Base-by-base conservation (phyloP, 2,888 invertebrate species). In the Chironomus riparius region DNA sequence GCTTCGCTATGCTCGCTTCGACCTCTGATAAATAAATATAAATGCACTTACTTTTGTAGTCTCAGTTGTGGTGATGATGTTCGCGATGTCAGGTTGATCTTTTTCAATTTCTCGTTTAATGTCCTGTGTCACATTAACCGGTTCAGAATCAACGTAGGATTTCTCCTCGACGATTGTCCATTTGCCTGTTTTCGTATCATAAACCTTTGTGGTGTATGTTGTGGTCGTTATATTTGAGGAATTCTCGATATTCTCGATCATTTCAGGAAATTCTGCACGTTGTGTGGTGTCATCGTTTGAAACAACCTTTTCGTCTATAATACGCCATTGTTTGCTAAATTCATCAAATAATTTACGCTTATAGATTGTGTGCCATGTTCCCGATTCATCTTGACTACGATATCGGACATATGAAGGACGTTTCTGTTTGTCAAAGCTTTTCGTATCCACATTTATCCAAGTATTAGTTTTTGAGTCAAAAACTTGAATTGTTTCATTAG, bases 231-330 rank as follows among this genome's bases (percentile, higher is more conserved):
- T 82, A 78, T 84, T 84, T 71, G 83, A 83, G 81, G 82, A 82
- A 82, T 84, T 84, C 82, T 84, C 84, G 76, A 82, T 82, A 82
- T 84, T 84, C 82, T 84, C 84, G 76, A 82, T 82, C 80, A 84
- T 82, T 81, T 84, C 83, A 76, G 84, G 83, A 79, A 83, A 82
- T n/a, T 77, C 76, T 47, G 77, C 77, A 28, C 75, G n/a, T 48
- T 12, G 5, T 15, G 50, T 28, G 18, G 56, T 24, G 18, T 80
- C 79, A 77, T 80, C 80, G 79, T 85, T 85, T 78, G 86, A 85
- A 76, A 86, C 86, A 7, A 85, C 84, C 80, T 85, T 86, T 79
- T 87, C 87, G 79, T 87, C 87, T 77, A 86, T 82, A 68, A 86
- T 82, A 78, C 82, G 83, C 84, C 84, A 84, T 78, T 81, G 81